A percentile compares a stretch with the other conserved stretches of the same genome.
Evolutionary conservation across 2,113 vertebrate genomes (phyloP).

Genomic region (Melanotaenia duboulayi): DNA sequence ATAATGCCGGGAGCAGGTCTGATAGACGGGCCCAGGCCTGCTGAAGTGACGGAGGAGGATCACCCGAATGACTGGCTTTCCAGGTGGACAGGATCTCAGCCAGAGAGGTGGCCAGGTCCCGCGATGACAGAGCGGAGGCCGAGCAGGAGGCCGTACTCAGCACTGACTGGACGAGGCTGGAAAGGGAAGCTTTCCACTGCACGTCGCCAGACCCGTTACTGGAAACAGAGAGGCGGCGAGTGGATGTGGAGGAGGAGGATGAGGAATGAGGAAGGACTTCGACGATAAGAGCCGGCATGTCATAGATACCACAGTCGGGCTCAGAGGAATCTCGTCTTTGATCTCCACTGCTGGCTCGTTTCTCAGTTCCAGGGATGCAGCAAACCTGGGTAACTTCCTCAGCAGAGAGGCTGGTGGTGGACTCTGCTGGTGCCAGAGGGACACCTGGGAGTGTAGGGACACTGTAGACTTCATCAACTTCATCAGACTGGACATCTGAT

Average conservation of each 20-base stretch:
- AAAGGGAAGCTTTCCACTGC: constrained; percentile 80
- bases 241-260: constrained; percentile 67
- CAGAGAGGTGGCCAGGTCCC: constrained; percentile 80
- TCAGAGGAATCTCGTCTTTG: constrained; percentile 60
- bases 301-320: constrained; percentile 86
- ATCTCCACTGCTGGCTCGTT: constrained; percentile 42
- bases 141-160: constrained; percentile 64
- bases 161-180: constrained; percentile 77
- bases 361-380: constrained; percentile 74
- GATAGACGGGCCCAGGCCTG: constrained; percentile 81
- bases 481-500: constrained; percentile 56
- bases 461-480: constrained; percentile 81
- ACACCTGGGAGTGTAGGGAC: constrained; percentile 82
- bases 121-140: constrained; percentile 60
- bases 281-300: constrained; percentile 85
- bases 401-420: constrained; percentile 27
- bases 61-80: constrained; percentile 78
- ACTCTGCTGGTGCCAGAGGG: constrained; percentile 77
- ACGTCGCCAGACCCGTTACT: constrained; percentile 83
- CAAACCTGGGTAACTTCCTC: constrained; percentile 68
- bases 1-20: constrained; percentile 78
- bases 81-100: constrained; percentile 83
- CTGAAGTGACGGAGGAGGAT: constrained; percentile 76
- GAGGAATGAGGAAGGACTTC: constrained; percentile 74
- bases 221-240: constrained; percentile 80